Base-by-base conservation (phyloP, 2,888 invertebrate genomes). In the Drosophila vallismaia region DNA sequence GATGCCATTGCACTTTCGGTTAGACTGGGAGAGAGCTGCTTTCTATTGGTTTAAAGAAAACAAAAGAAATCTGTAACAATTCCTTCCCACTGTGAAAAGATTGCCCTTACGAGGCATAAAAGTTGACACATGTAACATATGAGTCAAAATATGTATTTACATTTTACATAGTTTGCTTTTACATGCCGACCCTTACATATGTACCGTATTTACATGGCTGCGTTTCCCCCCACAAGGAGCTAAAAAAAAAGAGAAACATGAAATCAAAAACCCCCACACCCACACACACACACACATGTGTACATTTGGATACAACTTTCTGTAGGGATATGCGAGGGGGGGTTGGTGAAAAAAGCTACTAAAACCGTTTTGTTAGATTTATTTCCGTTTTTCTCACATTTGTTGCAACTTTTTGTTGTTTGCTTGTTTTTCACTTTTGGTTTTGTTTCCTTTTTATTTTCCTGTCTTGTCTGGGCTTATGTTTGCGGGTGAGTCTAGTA, bases 351-450 rank as follows among this genome's bases (percentile, higher is more conserved):
- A 67, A 42, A 72, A 77, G 71, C 68, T 83, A 56, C 77, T 74
- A 86, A 86, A 79, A 75, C 81, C 75, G 76, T 74, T 86, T 78
- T 86, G 87, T 86, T 86, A 84, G 81, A 82, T 82, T 82, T 86
- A 82, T 82, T 84, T 82, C 75, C 79, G 71, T 54, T 86, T 84
- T 76, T 69, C 79, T 58, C 85, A 80, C 81, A 76, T 82, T 82
- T 78, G 72, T 71, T 76, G 76, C 71, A 76, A 77, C 70, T 75
- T 83, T 79, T 55, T 48, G 38, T 38, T 48, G 38, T 46, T 53
- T 58, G 45, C 45, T 48, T 70, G 53, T 48, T 29, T 46, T 48
- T 58, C 44, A 24, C 44, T 19, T 19, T 42, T 42, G 19, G 12
- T 42, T 42, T 42, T 19, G 19, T 42, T 42, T 19, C 9, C 40